Evolutionary conservation across 2,797 vertebrate species (phyloP).

Genomic region (Notolepis coatsorum): DNA sequence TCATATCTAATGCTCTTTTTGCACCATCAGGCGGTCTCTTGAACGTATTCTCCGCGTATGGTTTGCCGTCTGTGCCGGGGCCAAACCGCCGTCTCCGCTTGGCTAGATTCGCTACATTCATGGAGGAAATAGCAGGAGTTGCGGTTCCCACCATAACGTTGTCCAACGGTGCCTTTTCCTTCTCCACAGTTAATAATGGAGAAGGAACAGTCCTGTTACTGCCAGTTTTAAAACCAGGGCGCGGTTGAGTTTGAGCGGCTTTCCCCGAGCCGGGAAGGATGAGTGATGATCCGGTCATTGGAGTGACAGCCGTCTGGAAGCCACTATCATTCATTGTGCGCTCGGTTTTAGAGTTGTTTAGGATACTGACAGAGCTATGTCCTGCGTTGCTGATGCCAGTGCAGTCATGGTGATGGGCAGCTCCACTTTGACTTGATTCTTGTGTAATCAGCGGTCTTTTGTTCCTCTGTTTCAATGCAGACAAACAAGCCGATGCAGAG

Average conservation of each 20-base stretch:
- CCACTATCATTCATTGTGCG: constrained; percentile 58
- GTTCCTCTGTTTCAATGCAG: constrained; percentile 45
- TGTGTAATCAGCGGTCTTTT: constrained; percentile 18
- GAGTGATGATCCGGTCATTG: constrained; percentile 22
- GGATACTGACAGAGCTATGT: constrained; percentile 2
- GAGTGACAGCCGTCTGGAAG: constrained; percentile 58
- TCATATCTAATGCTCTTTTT: constrained; percentile 22
- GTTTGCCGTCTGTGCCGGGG: constrained; percentile 5
- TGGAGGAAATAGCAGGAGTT: constrained; percentile 1
- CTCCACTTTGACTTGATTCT: constrained; percentile 24
- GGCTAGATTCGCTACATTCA: neutral
- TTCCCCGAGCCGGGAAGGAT: constrained; percentile 31
- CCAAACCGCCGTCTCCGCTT: neutral
- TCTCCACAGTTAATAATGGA: constrained; percentile 35
- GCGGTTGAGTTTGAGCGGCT: constrained; percentile 13
- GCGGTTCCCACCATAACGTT: constrained; percentile 24
- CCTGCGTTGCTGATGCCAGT: neutral
- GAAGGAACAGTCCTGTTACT: constrained; percentile 33
- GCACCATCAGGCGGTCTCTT: neutral
- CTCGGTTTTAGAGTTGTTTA: constrained; percentile 23
- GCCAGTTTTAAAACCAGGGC: constrained; percentile 41
- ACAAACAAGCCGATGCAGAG: constrained; percentile 61
- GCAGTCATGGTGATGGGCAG: constrained; percentile 3
- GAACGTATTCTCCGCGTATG: constrained; percentile 9
- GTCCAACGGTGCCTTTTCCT: constrained; percentile 41